Base-by-base conservation (phyloP, 2,888 invertebrate species). In the Pogonocherus hispidulus region DNA sequence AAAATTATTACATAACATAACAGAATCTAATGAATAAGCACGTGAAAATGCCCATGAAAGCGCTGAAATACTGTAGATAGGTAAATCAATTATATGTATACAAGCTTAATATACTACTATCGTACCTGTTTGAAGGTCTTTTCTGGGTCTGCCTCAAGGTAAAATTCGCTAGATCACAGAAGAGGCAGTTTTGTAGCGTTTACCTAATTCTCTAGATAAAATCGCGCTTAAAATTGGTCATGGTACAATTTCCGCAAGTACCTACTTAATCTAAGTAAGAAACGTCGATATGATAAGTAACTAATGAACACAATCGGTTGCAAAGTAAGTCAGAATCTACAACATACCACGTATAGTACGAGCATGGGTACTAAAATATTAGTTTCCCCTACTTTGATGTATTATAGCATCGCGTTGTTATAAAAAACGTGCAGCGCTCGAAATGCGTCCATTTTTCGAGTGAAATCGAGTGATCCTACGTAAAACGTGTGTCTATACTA, bases 281-380 rank as follows among this genome's bases (percentile, higher is more conserved):
- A 44, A 44, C 23, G 18, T 22, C 14, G 41, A 44, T 44, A 22
- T 16, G 23, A 57, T 19, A 14, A 57, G 18, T 27, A 16, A 16
- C 41, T 41, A 27, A 14, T 71, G 67, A 72, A 72, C 72, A 72
- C 72, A 70, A 70, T 70, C 62, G 60, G 63, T 67, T 35, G 49
- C 23, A 63, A 59, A 59, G 41, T 66, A 55, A 51, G 55, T 47
- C 52, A 49, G 55, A 67, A 54, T 62, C 57, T 54, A 63, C 18
- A 71, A 55, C 44, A 49, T 52, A 62, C 63, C 71, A 66, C 63
- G 66, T 66, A 62, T 59, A 52, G 44, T 19, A 18, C 51, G 41
- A 56, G 55, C 46, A 66, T 55, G 52, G 57, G 47, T 57, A 69
- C 69, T 70, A 70, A 67, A 56, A 56, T 41, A 41, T 65, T 47